Conservation (phyloP, 2,797 vertebrate genomes). For the Anguilla anguilla region DNA sequence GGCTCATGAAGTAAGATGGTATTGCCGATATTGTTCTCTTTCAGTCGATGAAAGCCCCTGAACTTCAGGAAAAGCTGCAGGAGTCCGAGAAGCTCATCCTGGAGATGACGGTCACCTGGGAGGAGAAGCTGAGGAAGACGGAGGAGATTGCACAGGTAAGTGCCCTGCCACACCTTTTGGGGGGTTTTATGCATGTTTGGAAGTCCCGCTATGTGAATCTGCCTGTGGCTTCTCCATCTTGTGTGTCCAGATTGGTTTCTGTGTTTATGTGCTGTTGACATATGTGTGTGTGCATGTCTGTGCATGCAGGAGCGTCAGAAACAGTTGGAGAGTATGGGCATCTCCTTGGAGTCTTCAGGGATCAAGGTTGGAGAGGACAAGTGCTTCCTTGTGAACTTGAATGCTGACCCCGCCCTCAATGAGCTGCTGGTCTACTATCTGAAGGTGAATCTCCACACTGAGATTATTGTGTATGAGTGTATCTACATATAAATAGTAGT, state of each 20-base stretch:
- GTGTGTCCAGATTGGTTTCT: neutral
- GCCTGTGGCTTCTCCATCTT: neutral
- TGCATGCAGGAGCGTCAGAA: conserved; percentile 88
- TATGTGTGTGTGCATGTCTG: conserved; percentile 6
- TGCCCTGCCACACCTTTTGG: neutral
- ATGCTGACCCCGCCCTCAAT: conserved; percentile 95
- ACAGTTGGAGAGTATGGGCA: conserved; percentile 97
- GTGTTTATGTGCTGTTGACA: neutral
- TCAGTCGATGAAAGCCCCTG: conserved; percentile 95
- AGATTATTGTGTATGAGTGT: neutral
- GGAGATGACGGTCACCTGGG: conserved; percentile 96
- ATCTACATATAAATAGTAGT: neutral
- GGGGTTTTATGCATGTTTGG: neutral
- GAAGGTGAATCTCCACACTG: conserved; percentile 76
- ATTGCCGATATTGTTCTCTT: conserved; percentile 11
- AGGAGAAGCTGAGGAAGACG: conserved; percentile 95
- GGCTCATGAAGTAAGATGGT: neutral
- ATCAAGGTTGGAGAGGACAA: conserved; percentile 98
- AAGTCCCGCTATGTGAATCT: neutral
- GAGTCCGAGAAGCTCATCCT: conserved; percentile 97
- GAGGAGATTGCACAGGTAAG: conserved; percentile 95
- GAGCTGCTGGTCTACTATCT: conserved; percentile 97
- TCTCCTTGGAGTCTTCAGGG: conserved; percentile 94
- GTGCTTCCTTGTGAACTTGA: conserved; percentile 95
- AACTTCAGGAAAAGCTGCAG: conserved; percentile 94